These are phyloP conservation scores for Balanococcus diminutus DNA, from an alignment of 2,888 invertebrate genomes.

Conservation along the genomic window DNA sequence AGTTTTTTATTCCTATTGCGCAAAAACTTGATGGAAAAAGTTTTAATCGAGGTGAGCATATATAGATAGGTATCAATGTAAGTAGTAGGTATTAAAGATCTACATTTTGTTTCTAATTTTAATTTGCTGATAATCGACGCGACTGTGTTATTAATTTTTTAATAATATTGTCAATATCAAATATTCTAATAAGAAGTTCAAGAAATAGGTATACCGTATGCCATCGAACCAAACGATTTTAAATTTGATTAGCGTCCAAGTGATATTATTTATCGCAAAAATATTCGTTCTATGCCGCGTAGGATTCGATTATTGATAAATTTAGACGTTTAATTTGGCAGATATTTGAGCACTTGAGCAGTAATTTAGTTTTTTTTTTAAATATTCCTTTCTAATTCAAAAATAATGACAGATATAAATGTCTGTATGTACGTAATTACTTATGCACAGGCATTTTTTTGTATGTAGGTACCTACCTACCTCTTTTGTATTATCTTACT, in stretches of 20 bases:
- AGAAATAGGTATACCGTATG: too few relatives aligned
- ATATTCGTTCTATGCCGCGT: background rate
- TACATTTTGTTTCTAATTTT: background rate
- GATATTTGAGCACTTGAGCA: background rate
- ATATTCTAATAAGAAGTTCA: background rate
- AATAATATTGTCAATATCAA: background rate
- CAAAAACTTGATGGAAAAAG: conserved; percentile 47
- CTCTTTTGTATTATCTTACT: background rate
- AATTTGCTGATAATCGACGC: background rate
- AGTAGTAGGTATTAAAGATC: background rate
- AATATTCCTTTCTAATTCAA: too few relatives aligned
- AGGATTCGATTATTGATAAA: background rate
- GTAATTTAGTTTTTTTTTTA: background rate
- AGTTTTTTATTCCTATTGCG: conserved; percentile 44
- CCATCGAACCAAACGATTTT: background rate
- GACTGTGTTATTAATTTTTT: background rate
- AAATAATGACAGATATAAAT: too few relatives aligned
- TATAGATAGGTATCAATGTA: background rate
- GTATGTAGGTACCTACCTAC: too few relatives aligned
- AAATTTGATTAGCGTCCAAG: background rate
- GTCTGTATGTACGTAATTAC: too few relatives aligned
- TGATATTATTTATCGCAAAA: background rate
- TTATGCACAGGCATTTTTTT: too few relatives aligned
- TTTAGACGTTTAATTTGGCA: background rate
- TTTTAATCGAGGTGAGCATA: conserved; percentile 34